Evolutionary conservation across 2,797 vertebrate species (phyloP).

Genomic region (Microctenopoma stevenorrisi): DNA sequence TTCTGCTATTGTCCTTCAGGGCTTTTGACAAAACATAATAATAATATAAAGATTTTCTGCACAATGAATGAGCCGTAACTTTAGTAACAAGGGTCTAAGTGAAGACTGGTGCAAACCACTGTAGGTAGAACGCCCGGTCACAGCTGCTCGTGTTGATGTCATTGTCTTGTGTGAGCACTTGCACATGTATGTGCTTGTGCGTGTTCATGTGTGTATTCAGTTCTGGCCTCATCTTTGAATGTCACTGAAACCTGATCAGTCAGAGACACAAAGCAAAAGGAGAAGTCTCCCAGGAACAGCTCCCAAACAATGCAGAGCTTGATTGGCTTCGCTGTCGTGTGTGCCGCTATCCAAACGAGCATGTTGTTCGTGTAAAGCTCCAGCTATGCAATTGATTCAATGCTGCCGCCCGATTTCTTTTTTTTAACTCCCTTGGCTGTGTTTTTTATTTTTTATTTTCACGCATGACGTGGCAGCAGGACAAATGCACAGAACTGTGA

Average conservation of each 20-base stretch:
- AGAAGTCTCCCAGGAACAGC: constrained; percentile 55
- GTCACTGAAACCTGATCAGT: constrained; percentile 65
- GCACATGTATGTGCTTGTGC: constrained; percentile 18
- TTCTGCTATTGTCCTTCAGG: constrained; percentile 58
- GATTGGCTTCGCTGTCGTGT: constrained; percentile 39
- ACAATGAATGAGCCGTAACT: constrained; percentile 70
- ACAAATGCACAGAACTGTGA: constrained; percentile 76
- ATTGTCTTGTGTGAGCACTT: constrained; percentile 22
- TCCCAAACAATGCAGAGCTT: constrained; percentile 47
- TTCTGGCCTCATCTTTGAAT: constrained; percentile 52
- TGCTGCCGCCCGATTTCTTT: constrained; percentile 28
- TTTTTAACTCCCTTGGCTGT: constrained; percentile 21
- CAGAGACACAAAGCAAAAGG: constrained; percentile 48
- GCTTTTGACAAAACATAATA: constrained; percentile 56
- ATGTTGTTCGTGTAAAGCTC: constrained; percentile 15
- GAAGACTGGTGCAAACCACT: constrained; percentile 20
- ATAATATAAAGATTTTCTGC: constrained; percentile 56
- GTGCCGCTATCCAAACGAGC: constrained; percentile 37
- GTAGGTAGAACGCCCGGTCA: constrained; percentile 2
- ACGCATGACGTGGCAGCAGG: constrained; percentile 62
- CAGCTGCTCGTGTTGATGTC: constrained; percentile 15
- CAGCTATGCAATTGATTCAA: constrained; percentile 22
- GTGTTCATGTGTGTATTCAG: constrained; percentile 11
- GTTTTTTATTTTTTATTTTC: constrained; percentile 49
- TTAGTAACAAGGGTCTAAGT: constrained; percentile 48